phyloP scores from a whole-genome alignment of 2,113 vertebrate species.

The Poeciliopsis turrubarensis region DNA sequence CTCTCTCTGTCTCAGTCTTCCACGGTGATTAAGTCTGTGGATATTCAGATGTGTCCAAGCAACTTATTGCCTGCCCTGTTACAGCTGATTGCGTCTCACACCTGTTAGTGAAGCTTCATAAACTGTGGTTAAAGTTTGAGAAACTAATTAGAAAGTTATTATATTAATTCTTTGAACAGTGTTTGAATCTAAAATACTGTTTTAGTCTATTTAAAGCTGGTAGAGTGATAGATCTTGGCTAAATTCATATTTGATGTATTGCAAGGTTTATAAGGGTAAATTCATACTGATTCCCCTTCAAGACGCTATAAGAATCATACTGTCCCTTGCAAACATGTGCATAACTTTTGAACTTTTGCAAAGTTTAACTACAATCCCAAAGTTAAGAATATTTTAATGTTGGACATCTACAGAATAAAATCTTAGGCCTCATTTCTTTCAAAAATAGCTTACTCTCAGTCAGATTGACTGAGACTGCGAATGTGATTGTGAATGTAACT shows the following conservation, averaged over 20 bases:
- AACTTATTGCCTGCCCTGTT: conserved; percentile 39
- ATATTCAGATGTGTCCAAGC: conserved; percentile 56
- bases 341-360: not conserved
- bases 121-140: conserved; percentile 12
- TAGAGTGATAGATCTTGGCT: not conserved
- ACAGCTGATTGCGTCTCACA: conserved; percentile 33
- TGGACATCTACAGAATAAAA: not conserved
- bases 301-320: not conserved
- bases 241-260: not conserved
- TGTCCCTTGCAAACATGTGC: not conserved
- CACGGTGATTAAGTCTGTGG: conserved; percentile 61
- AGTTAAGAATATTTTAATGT: not conserved
- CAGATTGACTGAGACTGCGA: not conserved
- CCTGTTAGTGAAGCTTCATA: conserved; percentile 39
- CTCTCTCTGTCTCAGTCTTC: conserved; percentile 14
- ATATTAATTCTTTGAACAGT: not conserved
- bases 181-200: not conserved
- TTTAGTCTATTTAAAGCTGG: not conserved
- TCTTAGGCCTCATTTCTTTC: not conserved
- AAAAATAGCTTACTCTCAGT: not conserved
- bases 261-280: not conserved
- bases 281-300: conserved; percentile 9
- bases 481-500: not conserved
- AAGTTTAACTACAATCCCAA: not conserved
- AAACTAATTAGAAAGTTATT: not conserved